A percentile compares a stretch with the other conserved stretches of the same genome.
phyloP scores from a whole-genome alignment of 2,888 invertebrate genomes.

The Caenorhabditis sp. region DNA sequence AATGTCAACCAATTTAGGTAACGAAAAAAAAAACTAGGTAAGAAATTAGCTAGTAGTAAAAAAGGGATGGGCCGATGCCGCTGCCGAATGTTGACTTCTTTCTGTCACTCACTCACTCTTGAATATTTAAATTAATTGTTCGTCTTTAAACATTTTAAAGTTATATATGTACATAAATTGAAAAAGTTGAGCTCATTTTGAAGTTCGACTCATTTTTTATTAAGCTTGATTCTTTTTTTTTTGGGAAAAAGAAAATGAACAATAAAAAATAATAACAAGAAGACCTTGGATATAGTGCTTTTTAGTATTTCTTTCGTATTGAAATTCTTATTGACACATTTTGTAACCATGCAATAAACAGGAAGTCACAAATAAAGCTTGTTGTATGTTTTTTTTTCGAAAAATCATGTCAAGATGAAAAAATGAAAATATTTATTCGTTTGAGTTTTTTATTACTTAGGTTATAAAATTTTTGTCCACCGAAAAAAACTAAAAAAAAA shows the following conservation, averaged over 20 bases:
- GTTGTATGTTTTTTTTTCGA: background rate
- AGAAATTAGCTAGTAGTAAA: background rate
- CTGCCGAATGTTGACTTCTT: slow-evolving; percentile 32
- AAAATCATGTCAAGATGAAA: background rate
- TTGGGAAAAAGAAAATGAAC: too few species aligned
- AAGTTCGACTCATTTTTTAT: too few species aligned
- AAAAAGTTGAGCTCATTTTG: background rate
- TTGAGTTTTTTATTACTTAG: too few species aligned
- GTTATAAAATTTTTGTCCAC: too few species aligned
- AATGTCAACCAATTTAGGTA: slow-evolving; percentile 16
- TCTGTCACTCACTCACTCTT: slow-evolving; percentile 43
- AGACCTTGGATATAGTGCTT: background rate
- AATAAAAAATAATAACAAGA: background rate
- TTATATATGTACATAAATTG: background rate
- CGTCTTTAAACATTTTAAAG: background rate
- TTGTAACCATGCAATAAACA: background rate
- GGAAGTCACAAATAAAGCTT: background rate
- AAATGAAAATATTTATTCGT: background rate
- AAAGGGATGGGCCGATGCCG: slow-evolving; percentile 7
- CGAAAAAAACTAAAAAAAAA: too few species aligned
- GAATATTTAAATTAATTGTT: slow-evolving; percentile 44
- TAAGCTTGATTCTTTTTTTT: too few species aligned
- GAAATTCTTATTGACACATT: background rate
- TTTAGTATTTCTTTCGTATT: background rate
- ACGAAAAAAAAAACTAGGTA: slow-evolving; percentile 5